A percentile compares a stretch with the other conserved stretches of the same genome.
Evolutionary conservation across 2,113 vertebrate genomes (phyloP).

Genomic region (Hippoglossus stenolepis): DNA sequence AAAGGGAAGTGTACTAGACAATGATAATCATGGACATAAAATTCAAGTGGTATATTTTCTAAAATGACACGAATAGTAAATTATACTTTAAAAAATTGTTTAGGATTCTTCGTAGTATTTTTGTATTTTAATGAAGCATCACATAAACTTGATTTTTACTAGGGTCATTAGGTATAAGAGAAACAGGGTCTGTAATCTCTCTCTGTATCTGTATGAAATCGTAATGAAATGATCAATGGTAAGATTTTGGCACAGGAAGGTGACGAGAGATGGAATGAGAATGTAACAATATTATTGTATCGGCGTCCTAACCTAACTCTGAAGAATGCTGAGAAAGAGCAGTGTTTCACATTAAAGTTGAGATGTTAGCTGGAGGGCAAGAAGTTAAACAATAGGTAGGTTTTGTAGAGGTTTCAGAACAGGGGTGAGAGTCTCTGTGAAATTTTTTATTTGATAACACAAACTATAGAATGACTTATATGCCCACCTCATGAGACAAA

Average conservation of each 20-base stretch:
- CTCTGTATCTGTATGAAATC: conserved; percentile 21
- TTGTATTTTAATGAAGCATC: too few species aligned
- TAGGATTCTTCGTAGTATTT: too few species aligned
- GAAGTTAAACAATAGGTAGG: background rate
- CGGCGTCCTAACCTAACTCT: too few species aligned
- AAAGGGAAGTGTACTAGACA: too few species aligned
- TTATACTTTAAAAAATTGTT: too few species aligned
- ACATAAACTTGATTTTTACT: conserved; percentile 4
- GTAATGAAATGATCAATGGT: conserved; percentile 51
- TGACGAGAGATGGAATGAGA: background rate
- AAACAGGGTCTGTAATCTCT: conserved; percentile 14
- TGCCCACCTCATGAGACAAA: background rate
- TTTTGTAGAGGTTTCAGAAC: background rate
- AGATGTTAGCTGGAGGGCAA: background rate
- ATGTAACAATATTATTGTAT: background rate
- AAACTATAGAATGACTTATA: background rate
- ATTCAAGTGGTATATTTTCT: too few species aligned
- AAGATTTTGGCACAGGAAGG: conserved; percentile 35
- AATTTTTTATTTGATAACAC: conserved; percentile 2
- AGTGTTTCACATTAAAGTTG: conserved; percentile 10
- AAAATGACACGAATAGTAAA: too few species aligned
- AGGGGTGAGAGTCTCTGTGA: background rate
- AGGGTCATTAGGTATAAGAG: conserved; percentile 6
- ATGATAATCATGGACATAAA: too few species aligned
- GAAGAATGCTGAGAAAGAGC: conserved; percentile 15